Base-by-base conservation (phyloP, 2,888 invertebrate genomes). In the Melieria picta region DNA sequence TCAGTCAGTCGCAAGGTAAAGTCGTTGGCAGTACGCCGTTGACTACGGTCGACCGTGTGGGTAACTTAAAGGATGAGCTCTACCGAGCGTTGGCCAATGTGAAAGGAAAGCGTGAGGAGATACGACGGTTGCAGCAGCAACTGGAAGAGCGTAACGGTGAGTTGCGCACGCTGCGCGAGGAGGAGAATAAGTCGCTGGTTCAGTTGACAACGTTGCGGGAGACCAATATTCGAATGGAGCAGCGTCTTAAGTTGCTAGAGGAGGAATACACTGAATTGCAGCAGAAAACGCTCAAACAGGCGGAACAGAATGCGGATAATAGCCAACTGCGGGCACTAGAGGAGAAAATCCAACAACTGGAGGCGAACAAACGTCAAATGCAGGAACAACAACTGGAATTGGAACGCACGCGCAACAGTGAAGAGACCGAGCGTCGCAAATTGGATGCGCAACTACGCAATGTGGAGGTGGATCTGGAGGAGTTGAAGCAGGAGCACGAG, bases 51-150 rank as follows among this genome's bases (percentile, higher is more conserved):
- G 88, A 89, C 66, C 85, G 86, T 1, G 78, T 86, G 5, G 82
- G 83, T 43, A 87, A 87, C 77, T 82, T 89, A 7, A 87, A 87
- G 65, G 83, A 85, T 55, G 89, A 89, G 81, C 80, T 90, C 1
- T 86, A 79, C 63, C 86, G 88, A 46, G 87, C 88, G 30, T 78
- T 89, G 16, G 83, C 83, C 13, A 87, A 85, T 30, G 86, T 88
- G 57, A 87, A 87, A 68, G 79, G 80, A 2, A 89, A 89, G 75
- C 84, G 88, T n/a, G 89, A 89, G 72, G 88, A 89, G 77, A 88
- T 89, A 55, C 86, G 85, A n/a, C 85, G 85, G 57, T 77, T 89
- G 43, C 87, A 88, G 72, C 85, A 87, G 43, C 75, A 78, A 3
- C 55, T 87, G 3, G 79, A 79, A 0, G 80, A 80, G 5, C 84